phyloP scores from a whole-genome alignment of 2,797 vertebrate species.

The Hephaestus fuliginosus region DNA sequence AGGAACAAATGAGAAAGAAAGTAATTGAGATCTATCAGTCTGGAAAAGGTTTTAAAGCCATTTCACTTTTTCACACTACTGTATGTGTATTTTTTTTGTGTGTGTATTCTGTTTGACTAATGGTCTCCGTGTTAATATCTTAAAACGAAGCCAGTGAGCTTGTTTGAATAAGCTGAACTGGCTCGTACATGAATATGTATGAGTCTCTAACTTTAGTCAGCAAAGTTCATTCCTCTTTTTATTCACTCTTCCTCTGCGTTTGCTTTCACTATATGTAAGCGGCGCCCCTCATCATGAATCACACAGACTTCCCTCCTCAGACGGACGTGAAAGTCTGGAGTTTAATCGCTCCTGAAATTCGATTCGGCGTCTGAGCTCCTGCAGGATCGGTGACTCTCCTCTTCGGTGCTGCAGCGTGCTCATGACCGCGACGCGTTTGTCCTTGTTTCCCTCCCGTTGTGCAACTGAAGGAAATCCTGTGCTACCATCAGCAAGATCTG shows the following conservation, averaged over 20 bases:
- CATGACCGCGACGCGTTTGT: slow-evolving; percentile 33
- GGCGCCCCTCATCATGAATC: slow-evolving; percentile 4
- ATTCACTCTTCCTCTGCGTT: not conserved
- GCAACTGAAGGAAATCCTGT: slow-evolving; percentile 66
- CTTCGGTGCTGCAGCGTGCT: slow-evolving; percentile 4
- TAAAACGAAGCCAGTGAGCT: not conserved
- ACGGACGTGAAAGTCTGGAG: not conserved
- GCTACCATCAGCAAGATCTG: slow-evolving; percentile 64
- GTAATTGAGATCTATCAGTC: no score
- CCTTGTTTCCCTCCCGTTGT: slow-evolving; percentile 51
- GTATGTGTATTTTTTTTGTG: not conserved
- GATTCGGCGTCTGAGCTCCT: not conserved
- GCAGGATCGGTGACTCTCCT: not conserved
- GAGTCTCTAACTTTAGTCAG: not conserved
- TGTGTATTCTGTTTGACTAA: not conserved
- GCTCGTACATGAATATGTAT: slow-evolving; percentile 4
- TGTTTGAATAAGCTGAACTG: not conserved
- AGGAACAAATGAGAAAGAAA: no score
- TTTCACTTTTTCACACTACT: no score
- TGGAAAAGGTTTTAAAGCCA: no score
- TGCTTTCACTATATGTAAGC: not conserved
- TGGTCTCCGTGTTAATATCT: not conserved
- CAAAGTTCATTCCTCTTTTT: slow-evolving; percentile 13
- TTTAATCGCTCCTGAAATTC: not conserved
- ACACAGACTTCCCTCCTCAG: not conserved